Conservation (phyloP, 2,797 vertebrate species). For the Acanthiza pusilla region DNA sequence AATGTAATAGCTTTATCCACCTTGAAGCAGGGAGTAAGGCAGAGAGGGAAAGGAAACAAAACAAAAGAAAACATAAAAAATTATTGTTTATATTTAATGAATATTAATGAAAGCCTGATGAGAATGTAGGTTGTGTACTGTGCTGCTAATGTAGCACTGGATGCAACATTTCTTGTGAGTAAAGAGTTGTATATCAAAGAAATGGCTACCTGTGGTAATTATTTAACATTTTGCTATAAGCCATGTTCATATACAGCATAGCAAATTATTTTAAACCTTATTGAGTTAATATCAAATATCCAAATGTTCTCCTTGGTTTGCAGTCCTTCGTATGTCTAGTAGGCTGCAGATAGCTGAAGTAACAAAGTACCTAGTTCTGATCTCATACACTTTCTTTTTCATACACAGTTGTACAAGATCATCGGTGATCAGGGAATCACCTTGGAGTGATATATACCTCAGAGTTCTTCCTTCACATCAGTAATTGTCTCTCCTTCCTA, state of each 20-base stretch:
- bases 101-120: neutral
- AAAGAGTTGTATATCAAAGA: neutral
- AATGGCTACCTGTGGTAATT: neutral
- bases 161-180: neutral
- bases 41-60: neutral
- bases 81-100: neutral
- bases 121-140: neutral
- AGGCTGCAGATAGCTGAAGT: neutral
- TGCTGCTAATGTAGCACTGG: neutral
- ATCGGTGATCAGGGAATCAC: neutral
- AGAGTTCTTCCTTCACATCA: neutral
- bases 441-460: neutral
- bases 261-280: neutral
- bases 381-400: neutral
- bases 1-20: neutral
- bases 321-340: neutral
- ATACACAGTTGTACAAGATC: neutral
- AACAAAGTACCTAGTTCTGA: accelerated
- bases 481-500: neutral
- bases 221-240: neutral
- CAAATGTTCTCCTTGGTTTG: neutral
- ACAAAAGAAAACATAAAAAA: neutral
- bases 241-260: neutral
- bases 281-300: neutral
- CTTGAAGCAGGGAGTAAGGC: neutral